These are phyloP conservation scores for Tethea ocularis DNA, from an alignment of 2,888 invertebrate genomes.

Conservation along the genomic window DNA sequence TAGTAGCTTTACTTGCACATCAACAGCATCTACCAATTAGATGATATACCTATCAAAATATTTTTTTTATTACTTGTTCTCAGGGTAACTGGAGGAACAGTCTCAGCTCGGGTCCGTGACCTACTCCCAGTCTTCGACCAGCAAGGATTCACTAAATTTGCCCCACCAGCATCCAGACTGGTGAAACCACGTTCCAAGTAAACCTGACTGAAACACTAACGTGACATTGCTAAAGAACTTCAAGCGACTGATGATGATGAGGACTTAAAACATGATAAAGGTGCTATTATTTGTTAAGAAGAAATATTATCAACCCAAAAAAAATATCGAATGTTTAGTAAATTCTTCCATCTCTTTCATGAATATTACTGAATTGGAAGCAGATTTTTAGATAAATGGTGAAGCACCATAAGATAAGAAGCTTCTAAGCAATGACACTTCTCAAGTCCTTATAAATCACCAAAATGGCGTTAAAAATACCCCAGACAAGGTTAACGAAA, in stretches of 20 bases:
- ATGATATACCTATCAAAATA: not conserved
- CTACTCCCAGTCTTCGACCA: slow-evolving; percentile 93
- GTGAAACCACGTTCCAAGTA: slow-evolving; percentile 85
- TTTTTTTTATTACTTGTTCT: not conserved
- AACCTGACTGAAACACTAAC: slow-evolving; percentile 14
- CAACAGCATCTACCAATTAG: too few species aligned
- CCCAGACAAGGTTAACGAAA: not conserved
- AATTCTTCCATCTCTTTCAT: not conserved
- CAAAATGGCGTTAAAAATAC: not conserved
- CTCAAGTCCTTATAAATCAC: not conserved
- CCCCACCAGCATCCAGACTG: slow-evolving; percentile 90
- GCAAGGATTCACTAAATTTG: slow-evolving; percentile 92
- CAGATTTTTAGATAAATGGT: not conserved
- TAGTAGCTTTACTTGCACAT: too few species aligned
- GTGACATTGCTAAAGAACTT: slow-evolving; percentile 21
- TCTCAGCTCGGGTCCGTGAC: slow-evolving; percentile 88
- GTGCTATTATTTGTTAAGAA: too few species aligned
- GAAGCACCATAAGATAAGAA: not conserved
- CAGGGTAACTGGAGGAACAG: slow-evolving; percentile 87
- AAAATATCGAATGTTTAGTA: not conserved
- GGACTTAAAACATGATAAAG: not conserved
- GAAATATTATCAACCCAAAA: too few species aligned
- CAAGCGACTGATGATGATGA: slow-evolving; percentile 25
- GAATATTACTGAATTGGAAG: not conserved
- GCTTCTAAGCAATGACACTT: not conserved